Evolutionary conservation across 2,113 vertebrate genomes (phyloP).

Genomic region (Smithornis capensis): DNA sequence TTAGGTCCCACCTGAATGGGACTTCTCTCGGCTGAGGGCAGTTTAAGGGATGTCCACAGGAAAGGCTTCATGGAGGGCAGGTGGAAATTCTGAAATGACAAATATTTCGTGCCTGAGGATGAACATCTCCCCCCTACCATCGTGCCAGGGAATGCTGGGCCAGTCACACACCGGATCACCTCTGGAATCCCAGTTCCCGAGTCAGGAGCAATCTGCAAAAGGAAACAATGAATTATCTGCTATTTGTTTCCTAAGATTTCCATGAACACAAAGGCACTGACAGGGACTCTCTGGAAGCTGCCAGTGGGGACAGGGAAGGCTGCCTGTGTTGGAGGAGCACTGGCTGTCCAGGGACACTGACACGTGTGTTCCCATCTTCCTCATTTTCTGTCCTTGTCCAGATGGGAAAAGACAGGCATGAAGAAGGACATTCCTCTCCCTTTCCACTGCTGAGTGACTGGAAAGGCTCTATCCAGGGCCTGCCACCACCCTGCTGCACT

Average conservation of each 20-base stretch:
- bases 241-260: background rate
- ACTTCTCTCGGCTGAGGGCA: background rate
- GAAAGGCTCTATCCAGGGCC: background rate
- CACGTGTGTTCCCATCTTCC: background rate
- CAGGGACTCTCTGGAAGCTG: background rate
- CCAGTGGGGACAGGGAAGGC: background rate
- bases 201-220: background rate
- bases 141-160: background rate
- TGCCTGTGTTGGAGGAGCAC: background rate
- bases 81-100: background rate
- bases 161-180: rapidly evolving
- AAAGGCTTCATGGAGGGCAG: background rate
- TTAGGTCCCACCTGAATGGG: background rate
- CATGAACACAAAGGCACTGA: background rate
- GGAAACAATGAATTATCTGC: background rate
- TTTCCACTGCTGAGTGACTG: background rate
- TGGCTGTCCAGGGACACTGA: background rate
- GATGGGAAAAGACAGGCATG: background rate
- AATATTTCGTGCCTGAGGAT: background rate
- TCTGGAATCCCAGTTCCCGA: background rate
- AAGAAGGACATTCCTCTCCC: background rate
- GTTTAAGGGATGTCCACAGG: background rate
- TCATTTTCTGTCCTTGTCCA: background rate
- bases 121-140: background rate
- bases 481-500: background rate